A percentile compares a stretch with the other conserved stretches of the same genome.
These are phyloP conservation scores for Pempheris klunzingeri DNA, from an alignment of 2,797 vertebrate genomes.

Conservation along the genomic window DNA sequence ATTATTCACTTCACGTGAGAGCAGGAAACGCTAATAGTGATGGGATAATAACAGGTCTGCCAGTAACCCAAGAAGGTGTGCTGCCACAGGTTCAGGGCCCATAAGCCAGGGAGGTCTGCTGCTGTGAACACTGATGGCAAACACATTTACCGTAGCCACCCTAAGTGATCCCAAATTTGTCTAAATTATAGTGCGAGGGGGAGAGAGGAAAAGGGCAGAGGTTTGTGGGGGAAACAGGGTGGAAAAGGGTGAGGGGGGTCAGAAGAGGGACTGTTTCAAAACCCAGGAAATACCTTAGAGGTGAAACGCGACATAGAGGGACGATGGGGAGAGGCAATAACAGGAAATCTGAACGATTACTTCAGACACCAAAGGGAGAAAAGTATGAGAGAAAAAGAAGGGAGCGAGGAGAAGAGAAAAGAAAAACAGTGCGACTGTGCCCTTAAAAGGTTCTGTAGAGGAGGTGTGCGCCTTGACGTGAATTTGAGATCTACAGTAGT, in stretches of 20 bases:
- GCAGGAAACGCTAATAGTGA: slow-evolving; percentile 69
- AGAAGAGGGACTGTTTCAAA: slow-evolving; percentile 72
- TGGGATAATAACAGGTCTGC: slow-evolving; percentile 69
- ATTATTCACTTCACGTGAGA: slow-evolving; percentile 72
- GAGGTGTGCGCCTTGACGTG: slow-evolving; percentile 52
- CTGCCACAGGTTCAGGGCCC: slow-evolving; percentile 66
- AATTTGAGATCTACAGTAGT: slow-evolving; percentile 50
- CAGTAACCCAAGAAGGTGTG: slow-evolving; percentile 71
- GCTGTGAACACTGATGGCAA: slow-evolving; percentile 69
- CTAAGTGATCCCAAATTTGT: slow-evolving; percentile 76
- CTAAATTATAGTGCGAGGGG: slow-evolving; percentile 77
- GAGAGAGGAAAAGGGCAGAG: slow-evolving; percentile 54
- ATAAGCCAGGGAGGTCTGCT: slow-evolving; percentile 64
- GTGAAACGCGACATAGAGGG: slow-evolving; percentile 74
- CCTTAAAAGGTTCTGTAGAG: slow-evolving; percentile 76
- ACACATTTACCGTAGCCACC: slow-evolving; percentile 75
- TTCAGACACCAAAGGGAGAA: slow-evolving; percentile 71
- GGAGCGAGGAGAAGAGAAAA: slow-evolving; percentile 53
- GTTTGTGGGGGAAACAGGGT: slow-evolving; percentile 47
- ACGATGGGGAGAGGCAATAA: slow-evolving; percentile 76
- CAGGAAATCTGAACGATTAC: slow-evolving; percentile 83
- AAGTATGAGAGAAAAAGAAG: slow-evolving; percentile 29
- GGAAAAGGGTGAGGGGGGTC: slow-evolving; percentile 45
- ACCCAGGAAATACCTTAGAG: slow-evolving; percentile 86
- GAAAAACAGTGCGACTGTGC: slow-evolving; percentile 68